Base-by-base conservation (phyloP, 2,888 invertebrate genomes). In the Elegia similella region DNA sequence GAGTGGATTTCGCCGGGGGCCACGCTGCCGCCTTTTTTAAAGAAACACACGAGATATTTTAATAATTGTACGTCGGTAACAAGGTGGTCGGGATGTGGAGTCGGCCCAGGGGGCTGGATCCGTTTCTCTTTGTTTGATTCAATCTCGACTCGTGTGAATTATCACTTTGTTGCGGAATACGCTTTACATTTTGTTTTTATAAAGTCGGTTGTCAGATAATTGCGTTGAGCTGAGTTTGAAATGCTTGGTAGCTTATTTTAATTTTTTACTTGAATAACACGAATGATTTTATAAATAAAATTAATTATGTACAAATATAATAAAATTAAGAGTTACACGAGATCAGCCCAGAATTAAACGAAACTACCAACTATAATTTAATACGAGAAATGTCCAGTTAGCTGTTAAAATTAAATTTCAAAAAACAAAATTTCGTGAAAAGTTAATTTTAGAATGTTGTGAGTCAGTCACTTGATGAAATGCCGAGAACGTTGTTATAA, bases 1-100 rank as follows among this genome's bases (percentile, higher is more conserved):
- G 58, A 62, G 60, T 58, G 61, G 60, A 56, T 59, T 50, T 57
- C 58, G 56, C 59, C 46, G 34, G 34, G 42, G 58, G 46, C 44
- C 42, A 0, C 32, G 30, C 55, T 17, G 32, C 56, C 46, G 56
- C 29, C 56, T 50, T 59, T 56, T 59, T 59, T 38, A 59, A 59
- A 57, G 57, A 38, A 59, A 53, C 55, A 50, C 55, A 57, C 55
- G 56, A 56, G 57, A 57, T 59, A 48, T 59, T 57, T 57, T 59
- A 53, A 59, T 59, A 57, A 59, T 47, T 52, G 52, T 48, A 38
- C 38, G 38, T 42, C 46, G 30, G 13, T 42, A 54, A 54, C 53
- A 43, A 54, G 50, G 32, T 16, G 48, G 48, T 32, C 13, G 15
- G 48, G 32, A 32, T 3, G 23, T 23, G 50, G 23, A 10, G 17